Conservation (phyloP, 2,113 vertebrate genomes). For the Emydura subglobosa region DNA sequence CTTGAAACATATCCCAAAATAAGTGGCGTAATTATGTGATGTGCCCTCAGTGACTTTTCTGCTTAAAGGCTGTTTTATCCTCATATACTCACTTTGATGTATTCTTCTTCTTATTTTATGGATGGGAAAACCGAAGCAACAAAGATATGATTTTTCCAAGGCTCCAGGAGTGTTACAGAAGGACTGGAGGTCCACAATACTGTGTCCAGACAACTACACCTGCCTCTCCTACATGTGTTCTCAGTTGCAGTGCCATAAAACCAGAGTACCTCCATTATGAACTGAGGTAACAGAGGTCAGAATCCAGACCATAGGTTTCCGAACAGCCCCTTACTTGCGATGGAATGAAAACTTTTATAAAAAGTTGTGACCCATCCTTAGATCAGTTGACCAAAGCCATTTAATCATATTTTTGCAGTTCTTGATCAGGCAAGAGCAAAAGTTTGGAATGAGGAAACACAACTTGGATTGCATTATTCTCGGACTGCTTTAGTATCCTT, state of each 20-base stretch:
- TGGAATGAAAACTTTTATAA: conserved; percentile 13
- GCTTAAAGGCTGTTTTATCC: background rate
- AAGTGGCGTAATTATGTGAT: fast-evolving
- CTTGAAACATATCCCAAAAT: background rate
- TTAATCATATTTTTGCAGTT: conserved; percentile 26
- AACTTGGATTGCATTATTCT: background rate
- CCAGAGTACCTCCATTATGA: conserved; percentile 1
- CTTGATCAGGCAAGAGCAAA: background rate
- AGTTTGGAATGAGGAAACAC: background rate
- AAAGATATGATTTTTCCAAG: background rate
- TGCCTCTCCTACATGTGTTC: background rate
- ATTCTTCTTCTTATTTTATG: background rate
- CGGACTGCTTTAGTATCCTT: background rate
- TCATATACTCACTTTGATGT: background rate
- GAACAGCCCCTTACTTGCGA: conserved; percentile 41
- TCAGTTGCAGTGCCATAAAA: background rate
- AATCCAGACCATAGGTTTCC: conserved; percentile 8
- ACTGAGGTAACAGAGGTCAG: conserved; percentile 28
- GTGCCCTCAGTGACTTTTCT: background rate
- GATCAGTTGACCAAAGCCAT: conserved; percentile 31
- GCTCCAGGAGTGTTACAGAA: background rate
- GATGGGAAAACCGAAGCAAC: background rate
- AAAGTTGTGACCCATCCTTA: background rate
- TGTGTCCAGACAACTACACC: background rate
- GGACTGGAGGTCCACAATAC: background rate